Percentiles rank a stretch among this genome's conserved stretches.
phyloP scores from a whole-genome alignment of 2,113 vertebrate genomes.

The Pituophis catenifer region DNA sequence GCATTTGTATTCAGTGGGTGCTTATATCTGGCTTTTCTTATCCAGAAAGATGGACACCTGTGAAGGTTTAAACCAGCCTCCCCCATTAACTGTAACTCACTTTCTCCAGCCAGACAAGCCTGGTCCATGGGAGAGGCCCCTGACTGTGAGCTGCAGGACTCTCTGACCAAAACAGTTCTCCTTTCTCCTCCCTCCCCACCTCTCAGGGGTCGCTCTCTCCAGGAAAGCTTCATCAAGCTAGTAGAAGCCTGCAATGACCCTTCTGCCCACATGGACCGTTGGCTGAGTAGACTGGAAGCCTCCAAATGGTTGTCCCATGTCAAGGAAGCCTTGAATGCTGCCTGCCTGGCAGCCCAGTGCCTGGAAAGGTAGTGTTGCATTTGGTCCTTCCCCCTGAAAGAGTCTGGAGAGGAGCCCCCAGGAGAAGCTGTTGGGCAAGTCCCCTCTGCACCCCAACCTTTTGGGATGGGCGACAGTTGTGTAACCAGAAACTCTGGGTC shows the following conservation, averaged over 20 bases:
- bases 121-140: background rate
- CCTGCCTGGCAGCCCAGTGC: conserved; percentile 82
- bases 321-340: conserved; percentile 75
- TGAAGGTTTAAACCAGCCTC: background rate
- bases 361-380: conserved; percentile 75
- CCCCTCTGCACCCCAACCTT: background rate
- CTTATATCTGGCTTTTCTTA: background rate
- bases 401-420: background rate
- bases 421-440: background rate
- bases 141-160: background rate
- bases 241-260: conserved; percentile 77
- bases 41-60: background rate
- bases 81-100: background rate
- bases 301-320: conserved; percentile 83
- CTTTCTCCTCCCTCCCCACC: background rate
- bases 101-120: background rate
- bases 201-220: conserved; percentile 76
- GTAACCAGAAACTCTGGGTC: accelerated
- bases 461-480: accelerated
- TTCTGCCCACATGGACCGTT: conserved; percentile 74
- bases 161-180: background rate
- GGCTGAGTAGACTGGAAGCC: conserved; percentile 82
- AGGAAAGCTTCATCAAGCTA: conserved; percentile 78
- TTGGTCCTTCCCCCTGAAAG: background rate
- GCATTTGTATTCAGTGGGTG: background rate